These are phyloP conservation scores for Dichetophora obliterata DNA, from an alignment of 2,888 invertebrate species.

Conservation along the genomic window DNA sequence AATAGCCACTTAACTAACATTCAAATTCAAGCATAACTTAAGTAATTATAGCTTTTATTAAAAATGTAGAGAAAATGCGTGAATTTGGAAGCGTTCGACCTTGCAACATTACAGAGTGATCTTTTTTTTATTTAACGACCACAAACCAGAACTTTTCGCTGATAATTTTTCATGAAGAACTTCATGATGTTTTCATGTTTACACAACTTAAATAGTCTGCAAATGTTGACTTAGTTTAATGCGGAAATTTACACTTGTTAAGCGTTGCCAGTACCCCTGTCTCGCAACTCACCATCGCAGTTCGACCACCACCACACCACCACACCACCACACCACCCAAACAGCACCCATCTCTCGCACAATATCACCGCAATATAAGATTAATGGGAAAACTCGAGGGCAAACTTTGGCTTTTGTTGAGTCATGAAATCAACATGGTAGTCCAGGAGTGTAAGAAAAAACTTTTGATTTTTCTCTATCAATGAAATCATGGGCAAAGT, in stretches of 20 bases:
- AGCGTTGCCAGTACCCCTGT: background rate
- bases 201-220: constrained; percentile 14
- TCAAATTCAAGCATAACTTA: background rate
- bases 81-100: background rate
- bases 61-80: background rate
- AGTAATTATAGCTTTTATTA: background rate
- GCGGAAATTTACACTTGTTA: constrained; percentile 18
- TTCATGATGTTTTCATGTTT: background rate
- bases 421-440: background rate
- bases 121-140: background rate
- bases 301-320: background rate
- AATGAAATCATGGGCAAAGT: background rate
- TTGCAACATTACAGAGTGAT: too few relatives aligned
- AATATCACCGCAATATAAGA: constrained; percentile 18
- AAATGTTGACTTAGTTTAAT: constrained; percentile 8
- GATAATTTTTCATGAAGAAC: background rate
- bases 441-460: background rate
- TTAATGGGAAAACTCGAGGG: constrained; percentile 30
- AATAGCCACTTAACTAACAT: too few relatives aligned
- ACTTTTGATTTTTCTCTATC: background rate
- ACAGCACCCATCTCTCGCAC: background rate
- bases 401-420: constrained; percentile 14
- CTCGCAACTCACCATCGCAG: background rate
- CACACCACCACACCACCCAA: background rate
- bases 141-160: constrained; percentile 2